Evolutionary conservation across 2,113 vertebrate genomes (phyloP), one percentile per base, ranked within the genome.

Genomic region (Caretta caretta): DNA sequence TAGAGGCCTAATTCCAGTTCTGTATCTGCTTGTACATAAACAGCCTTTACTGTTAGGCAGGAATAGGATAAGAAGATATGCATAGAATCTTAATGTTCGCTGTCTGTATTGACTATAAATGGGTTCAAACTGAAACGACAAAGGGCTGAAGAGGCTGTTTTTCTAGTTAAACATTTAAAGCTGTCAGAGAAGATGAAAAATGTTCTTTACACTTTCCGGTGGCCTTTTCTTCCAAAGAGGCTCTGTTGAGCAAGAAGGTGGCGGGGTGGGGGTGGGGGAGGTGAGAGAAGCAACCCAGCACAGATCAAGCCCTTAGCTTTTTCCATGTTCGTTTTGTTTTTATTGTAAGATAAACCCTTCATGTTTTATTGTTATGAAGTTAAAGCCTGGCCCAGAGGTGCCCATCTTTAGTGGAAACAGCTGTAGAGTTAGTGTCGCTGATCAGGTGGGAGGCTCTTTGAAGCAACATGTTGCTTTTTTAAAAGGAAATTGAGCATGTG

Each of bases 261-360:
- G 53, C 51, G 76, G 86, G 75, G 96, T 89, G 87, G 93, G 86
- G 17, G 92, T 92, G 95, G 88, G 88, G 53, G 53, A 54, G 75
- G 96, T 87, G 88, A 93, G 86, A 91, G 95, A 97, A 96, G 91
- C 96, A 95, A 94, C 91, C 96, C 85, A 5, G 94, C 13, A 4
- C 96, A 95, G 96, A 93, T 95, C 97, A 96, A 94, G 59, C 88
- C 89, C 97, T 94, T 94, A 81, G 95, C 96, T 95, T 97, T 83
- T 96, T 97, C 94, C 72, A 11, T 92, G 96, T 97, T 91, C 82
- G 25, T 97, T 72, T 98, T 98, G 97, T 98, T 98, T 98, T 98
- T 94, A 96, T 97, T 98, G 98, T 98, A 98, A 99, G 97, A 94
- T 89, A 98, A 94, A 97, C 97, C 98, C 98, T 99, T 98, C 96